Base-by-base conservation (phyloP, 2,888 invertebrate species). In the Nematopogon swammerdamellus region DNA sequence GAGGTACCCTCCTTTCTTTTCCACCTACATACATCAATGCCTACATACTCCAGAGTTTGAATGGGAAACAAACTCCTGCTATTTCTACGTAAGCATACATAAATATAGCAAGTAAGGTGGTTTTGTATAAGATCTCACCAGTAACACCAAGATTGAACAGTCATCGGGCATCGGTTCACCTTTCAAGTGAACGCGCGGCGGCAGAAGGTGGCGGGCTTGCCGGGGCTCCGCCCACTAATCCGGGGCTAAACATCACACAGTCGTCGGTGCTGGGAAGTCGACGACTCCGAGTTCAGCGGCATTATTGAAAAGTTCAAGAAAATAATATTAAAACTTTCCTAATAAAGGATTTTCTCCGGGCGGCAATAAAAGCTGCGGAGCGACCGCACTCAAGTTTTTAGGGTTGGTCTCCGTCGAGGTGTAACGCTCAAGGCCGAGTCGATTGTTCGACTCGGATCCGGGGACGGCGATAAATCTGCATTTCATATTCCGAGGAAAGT, bases 401-500 rank as follows among this genome's bases (percentile, higher is more conserved):
- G 36, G 36, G 36, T 36, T 36, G 36, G 6, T 36, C 25, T 25
- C 25, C 25, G 25, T 4, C 36, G 36, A 36, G 36, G 36, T 36
- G 36, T 36, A 14, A 36, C 36, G 36, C 36, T 14, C 36, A 8
- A 14, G 36, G 36, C 36, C 11, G 36, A 36, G 8, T 14, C 36
- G 36, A 36, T 36, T 36, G 36, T 36, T 36, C 36, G 36, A 14
- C n/a, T 6, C 11, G n/a, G n/a, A n/a, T n/a, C n/a, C n/a, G n/a
- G n/a, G 36, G 36, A 14, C 3, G 36, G 11, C 36, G 16, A 50
- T 50, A 50, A 50, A 50, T 50, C 50, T 50, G 18, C 42, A 46
- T 46, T 46, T 50, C 50, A 50, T 50, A 46, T 50, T 44, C 50
- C 46, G 25, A 43, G 46, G 46, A 50, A 50, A 50, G 50, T 50